These are phyloP conservation scores for Melanocharis versteri DNA, from an alignment of 2,113 vertebrate species.

Conservation along the genomic window DNA sequence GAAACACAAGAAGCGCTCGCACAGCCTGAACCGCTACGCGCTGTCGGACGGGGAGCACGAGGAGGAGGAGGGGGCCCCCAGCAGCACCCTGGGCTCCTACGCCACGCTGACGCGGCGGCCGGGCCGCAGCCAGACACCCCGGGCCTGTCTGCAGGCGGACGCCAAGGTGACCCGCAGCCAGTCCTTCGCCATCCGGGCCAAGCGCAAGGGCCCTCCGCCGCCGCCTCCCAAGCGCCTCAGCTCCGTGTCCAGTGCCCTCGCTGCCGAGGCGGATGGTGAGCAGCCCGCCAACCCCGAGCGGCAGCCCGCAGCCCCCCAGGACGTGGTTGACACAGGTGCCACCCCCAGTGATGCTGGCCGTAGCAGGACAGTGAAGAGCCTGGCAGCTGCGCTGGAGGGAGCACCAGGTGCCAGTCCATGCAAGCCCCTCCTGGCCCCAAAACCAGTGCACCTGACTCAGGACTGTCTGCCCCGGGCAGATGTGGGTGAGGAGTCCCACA, in stretches of 20 bases:
- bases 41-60: conserved; percentile 85
- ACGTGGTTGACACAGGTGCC: background rate
- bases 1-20: conserved; percentile 79
- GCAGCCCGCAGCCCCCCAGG: background rate
- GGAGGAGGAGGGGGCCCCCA: conserved; percentile 74
- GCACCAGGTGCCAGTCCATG: background rate
- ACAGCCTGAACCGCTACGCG: conserved; percentile 83
- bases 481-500: background rate
- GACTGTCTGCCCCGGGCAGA: background rate
- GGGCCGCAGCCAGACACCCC: conserved; percentile 68
- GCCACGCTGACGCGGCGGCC: conserved; percentile 84
- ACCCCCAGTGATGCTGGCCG: background rate
- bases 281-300: conserved; percentile 7
- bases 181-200: conserved; percentile 80
- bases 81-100: conserved; percentile 79
- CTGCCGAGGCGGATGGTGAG: background rate
- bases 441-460: background rate
- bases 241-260: conserved; percentile 66
- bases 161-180: conserved; percentile 77
- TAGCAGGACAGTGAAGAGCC: conserved; percentile 61
- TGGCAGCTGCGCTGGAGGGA: conserved; percentile 69
- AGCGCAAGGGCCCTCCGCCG: conserved; percentile 78
- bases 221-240: conserved; percentile 79
- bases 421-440: conserved; percentile 12
- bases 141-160: conserved; percentile 13